Percentiles rank a stretch among this genome's conserved stretches.
These are phyloP conservation scores for Tinea trinotella DNA, from an alignment of 2,888 invertebrate genomes.

Conservation along the genomic window DNA sequence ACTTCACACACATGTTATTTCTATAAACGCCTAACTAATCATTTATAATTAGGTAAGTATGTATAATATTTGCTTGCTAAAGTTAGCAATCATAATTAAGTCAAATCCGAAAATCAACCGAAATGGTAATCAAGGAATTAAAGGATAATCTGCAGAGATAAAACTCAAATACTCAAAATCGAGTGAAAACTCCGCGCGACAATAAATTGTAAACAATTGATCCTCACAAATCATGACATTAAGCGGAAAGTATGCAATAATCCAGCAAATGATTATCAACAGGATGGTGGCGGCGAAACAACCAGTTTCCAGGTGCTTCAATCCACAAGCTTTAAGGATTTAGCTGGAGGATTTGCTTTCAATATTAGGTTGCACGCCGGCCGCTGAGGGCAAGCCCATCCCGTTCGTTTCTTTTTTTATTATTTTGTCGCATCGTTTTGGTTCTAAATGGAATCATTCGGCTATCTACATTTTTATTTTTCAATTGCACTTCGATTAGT, in stretches of 20 bases:
- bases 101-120: conserved; percentile 8
- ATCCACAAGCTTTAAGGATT: conserved; percentile 71
- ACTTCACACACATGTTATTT: too few relatives aligned
- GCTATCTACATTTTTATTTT: conserved; percentile 74
- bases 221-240: conserved; percentile 54
- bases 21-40: too few relatives aligned
- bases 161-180: conserved; percentile 15
- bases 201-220: conserved; percentile 36
- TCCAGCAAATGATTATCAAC: conserved; percentile 64
- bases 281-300: conserved; percentile 41
- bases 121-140: conserved; percentile 12
- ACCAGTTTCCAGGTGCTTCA: conserved; percentile 68
- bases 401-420: conserved; percentile 53
- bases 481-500: conserved; percentile 72
- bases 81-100: not conserved
- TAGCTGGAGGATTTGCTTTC: conserved; percentile 71
- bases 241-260: conserved; percentile 65
- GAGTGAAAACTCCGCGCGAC: conserved; percentile 7
- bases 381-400: conserved; percentile 51
- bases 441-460: conserved; percentile 70
- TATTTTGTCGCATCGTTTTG: conserved; percentile 73
- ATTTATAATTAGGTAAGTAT: too few relatives aligned
- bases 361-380: conserved; percentile 62
- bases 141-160: conserved; percentile 8
- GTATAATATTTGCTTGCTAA: too few relatives aligned